Evolutionary conservation across 1,140 invertebrate genomes (phyloP).

Genomic region (Bradynema listronoti): DNA sequence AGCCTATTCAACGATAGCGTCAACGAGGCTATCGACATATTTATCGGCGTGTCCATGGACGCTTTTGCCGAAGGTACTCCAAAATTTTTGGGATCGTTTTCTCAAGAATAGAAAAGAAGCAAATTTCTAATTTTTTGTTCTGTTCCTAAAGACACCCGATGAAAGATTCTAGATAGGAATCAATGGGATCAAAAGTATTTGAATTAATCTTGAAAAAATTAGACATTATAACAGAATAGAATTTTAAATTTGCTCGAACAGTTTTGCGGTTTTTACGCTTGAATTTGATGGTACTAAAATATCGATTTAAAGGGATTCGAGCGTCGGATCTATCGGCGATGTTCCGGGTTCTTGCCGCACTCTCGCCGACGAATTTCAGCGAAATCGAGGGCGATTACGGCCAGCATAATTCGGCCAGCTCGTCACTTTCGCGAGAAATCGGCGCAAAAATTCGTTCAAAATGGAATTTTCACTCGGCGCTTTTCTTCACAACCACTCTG

Average conservation of each 20-base stretch:
- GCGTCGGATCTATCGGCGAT: slow-evolving; percentile 2
- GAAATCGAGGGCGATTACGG: slow-evolving; percentile 5
- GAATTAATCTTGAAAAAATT: too few relatives aligned
- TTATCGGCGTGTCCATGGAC: slow-evolving; percentile 34
- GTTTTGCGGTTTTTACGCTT: not conserved
- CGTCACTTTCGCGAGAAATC: not conserved
- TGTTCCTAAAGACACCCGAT: too few relatives aligned
- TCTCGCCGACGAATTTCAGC: slow-evolving; percentile 23
- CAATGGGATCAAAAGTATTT: too few relatives aligned
- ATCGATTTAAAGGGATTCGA: too few relatives aligned
- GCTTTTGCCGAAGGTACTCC: slow-evolving; percentile 31
- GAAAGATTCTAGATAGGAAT: too few relatives aligned
- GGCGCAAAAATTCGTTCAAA: slow-evolving; percentile 20
- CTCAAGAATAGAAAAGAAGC: too few relatives aligned
- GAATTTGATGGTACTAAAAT: too few relatives aligned
- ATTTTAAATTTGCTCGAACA: too few relatives aligned
- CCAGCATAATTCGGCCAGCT: slow-evolving; percentile 16
- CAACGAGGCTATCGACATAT: slow-evolving; percentile 24
- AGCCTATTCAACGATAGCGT: slow-evolving; percentile 18
- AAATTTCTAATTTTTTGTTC: too few relatives aligned
- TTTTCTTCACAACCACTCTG: slow-evolving; percentile 42
- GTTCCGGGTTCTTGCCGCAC: not conserved
- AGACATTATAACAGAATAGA: too few relatives aligned
- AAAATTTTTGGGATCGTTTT: too few relatives aligned
- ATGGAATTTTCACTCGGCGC: slow-evolving; percentile 45